phyloP scores from a whole-genome alignment of 2,797 vertebrate species.

The Fringilla coelebs region DNA sequence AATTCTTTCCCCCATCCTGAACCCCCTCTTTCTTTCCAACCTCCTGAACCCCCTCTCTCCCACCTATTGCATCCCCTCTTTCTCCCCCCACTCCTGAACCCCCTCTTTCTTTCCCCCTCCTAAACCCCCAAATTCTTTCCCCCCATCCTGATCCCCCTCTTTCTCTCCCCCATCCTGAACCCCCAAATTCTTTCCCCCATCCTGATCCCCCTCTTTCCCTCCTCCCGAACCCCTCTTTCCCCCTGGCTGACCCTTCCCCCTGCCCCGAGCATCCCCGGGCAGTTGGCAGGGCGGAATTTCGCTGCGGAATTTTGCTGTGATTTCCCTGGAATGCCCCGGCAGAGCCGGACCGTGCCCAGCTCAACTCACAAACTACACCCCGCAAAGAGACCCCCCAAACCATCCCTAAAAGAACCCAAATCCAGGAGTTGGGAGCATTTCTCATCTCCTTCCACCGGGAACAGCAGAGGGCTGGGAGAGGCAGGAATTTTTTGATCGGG shows the following conservation, averaged over 20 bases:
- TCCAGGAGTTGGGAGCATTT: background rate
- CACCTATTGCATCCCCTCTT: too few species aligned
- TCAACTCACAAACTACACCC: background rate
- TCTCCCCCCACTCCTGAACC: background rate
- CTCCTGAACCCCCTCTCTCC: background rate
- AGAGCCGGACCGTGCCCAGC: background rate
- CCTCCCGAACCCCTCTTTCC: background rate
- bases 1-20: background rate
- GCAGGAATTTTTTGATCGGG: background rate
- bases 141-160: too few species aligned
- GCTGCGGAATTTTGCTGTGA: background rate
- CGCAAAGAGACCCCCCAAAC: background rate
- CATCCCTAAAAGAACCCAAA: background rate
- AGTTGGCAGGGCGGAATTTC: background rate
- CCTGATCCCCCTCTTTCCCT: too few species aligned
- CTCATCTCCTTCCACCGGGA: slow-evolving; percentile 30
- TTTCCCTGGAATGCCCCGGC: background rate
- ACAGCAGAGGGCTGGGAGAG: slow-evolving; percentile 37
- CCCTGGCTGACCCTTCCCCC: background rate
- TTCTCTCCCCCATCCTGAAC: too few species aligned
- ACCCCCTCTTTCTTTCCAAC: too few species aligned
- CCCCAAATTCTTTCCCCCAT: background rate
- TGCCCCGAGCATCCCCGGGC: background rate
- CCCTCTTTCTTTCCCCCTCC: background rate
- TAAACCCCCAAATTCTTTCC: too few species aligned